Evolutionary conservation across 2,888 invertebrate species (phyloP).

Genomic region (Galerucella calmariensis): DNA sequence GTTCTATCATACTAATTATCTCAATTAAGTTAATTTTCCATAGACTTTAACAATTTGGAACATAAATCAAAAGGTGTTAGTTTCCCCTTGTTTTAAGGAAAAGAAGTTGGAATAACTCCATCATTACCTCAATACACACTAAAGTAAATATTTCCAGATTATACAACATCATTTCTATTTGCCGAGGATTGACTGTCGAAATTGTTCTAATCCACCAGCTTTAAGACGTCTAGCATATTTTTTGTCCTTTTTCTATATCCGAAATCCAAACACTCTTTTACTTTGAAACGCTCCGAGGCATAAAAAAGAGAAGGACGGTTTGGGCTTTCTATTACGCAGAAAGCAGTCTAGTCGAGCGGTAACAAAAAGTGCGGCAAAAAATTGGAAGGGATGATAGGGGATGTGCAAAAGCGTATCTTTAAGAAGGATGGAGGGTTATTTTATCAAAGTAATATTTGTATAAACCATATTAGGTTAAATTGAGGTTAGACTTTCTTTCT

Average conservation of each 20-base stretch:
- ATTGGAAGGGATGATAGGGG: constrained; percentile 26
- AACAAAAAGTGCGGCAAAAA: constrained; percentile 36
- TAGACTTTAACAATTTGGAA: no score
- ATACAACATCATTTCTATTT: neutral
- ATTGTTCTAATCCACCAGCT: neutral
- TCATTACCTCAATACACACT: neutral
- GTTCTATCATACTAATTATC: no score
- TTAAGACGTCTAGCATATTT: neutral
- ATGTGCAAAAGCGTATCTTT: neutral
- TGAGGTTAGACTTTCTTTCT: no score
- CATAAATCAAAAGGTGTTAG: no score
- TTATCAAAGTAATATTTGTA: no score
- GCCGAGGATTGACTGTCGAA: neutral
- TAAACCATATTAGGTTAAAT: no score
- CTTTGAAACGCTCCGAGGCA: constrained; percentile 8
- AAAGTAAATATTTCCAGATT: neutral
- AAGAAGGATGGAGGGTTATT: neutral
- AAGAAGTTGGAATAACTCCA: no score
- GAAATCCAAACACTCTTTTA: constrained; percentile 19
- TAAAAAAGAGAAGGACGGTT: constrained; percentile 17
- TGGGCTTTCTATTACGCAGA: constrained; percentile 26
- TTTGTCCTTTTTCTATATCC: neutral
- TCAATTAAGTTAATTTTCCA: no score
- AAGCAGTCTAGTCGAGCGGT: constrained; percentile 35
- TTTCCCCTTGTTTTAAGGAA: no score